These are phyloP conservation scores for Stigmatopora nigra DNA, from an alignment of 2,113 vertebrate species.

Conservation along the genomic window DNA sequence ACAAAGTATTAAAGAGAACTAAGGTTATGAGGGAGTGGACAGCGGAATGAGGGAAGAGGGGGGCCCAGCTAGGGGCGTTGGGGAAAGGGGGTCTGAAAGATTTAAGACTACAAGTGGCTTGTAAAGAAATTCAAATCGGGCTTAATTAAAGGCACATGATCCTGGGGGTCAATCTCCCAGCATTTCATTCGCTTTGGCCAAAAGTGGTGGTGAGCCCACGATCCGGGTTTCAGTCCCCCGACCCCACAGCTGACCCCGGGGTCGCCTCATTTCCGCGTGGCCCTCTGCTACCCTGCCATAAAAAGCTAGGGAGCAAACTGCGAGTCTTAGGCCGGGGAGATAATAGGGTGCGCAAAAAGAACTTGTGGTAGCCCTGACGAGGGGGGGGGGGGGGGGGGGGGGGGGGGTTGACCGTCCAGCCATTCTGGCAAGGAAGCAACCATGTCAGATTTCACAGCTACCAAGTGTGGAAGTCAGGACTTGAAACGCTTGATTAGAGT, in stretches of 20 bases:
- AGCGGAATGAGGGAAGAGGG: conserved; percentile 14
- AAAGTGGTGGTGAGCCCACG: conserved; percentile 34
- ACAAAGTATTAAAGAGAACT: conserved; percentile 70
- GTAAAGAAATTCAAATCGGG: conserved; percentile 74
- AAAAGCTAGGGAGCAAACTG: conserved; percentile 61
- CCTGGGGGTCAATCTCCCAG: conserved; percentile 45
- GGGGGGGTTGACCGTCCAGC: conserved; percentile 25
- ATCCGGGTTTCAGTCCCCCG: conserved; percentile 59
- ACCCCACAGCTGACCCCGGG: conserved; percentile 66
- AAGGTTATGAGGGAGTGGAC: conserved; percentile 38
- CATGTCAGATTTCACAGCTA: conserved; percentile 32
- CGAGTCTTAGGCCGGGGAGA: conserved; percentile 56
- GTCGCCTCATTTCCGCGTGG: conserved; percentile 78
- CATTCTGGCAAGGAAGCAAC: conserved; percentile 43
- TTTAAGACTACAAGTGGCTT: conserved; percentile 70
- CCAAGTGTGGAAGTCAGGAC: conserved; percentile 31
- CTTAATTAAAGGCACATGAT: conserved; percentile 72
- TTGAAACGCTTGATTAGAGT: conserved; percentile 13
- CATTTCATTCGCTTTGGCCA: conserved; percentile 28
- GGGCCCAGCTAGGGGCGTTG: background rate
- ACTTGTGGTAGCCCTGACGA: conserved; percentile 29
- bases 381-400: conserved; percentile 7
- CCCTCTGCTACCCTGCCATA: conserved; percentile 73
- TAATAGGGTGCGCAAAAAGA: conserved; percentile 60
- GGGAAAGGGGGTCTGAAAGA: conserved; percentile 50